phyloP scores from a whole-genome alignment of 2,888 invertebrate genomes.

The Augochlorella aurata region DNA sequence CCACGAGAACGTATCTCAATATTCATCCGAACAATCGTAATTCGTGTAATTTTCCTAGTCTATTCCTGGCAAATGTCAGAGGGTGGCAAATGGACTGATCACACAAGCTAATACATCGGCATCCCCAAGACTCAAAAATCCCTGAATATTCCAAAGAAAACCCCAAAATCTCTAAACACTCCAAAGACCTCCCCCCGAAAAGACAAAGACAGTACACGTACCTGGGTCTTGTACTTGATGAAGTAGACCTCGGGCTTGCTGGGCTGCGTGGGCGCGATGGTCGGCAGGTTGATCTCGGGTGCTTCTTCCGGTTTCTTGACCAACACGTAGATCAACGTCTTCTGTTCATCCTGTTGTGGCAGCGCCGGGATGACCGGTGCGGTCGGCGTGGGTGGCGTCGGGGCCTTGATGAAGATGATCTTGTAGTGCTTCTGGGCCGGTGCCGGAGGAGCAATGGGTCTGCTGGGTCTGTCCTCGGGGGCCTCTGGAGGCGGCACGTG shows the following conservation, averaged over 20 bases:
- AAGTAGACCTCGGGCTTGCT: constrained; percentile 95
- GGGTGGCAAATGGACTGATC: neutral
- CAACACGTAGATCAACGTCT: constrained; percentile 93
- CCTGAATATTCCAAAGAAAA: too few species aligned
- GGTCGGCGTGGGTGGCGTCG: constrained; percentile 91
- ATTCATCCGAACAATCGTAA: too few species aligned
- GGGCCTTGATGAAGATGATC: constrained; percentile 96
- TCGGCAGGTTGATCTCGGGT: constrained; percentile 90
- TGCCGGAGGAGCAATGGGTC: constrained; percentile 86
- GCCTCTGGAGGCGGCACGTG: constrained; percentile 93
- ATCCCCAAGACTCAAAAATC: too few species aligned
- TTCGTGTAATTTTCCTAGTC: too few species aligned
- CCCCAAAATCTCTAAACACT: too few species aligned
- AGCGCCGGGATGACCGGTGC: constrained; percentile 90
- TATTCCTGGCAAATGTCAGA: too few species aligned
- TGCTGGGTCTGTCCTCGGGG: constrained; percentile 87
- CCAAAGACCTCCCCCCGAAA: neutral
- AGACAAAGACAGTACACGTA: constrained; percentile 49
- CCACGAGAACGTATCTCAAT: too few species aligned
- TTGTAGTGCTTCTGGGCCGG: constrained; percentile 95
- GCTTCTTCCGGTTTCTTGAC: constrained; percentile 94
- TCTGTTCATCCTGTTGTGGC: constrained; percentile 92
- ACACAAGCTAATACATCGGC: too few species aligned
- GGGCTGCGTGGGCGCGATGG: constrained; percentile 90
- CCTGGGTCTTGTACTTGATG: constrained; percentile 91